Percentiles rank a stretch among this genome's conserved stretches.
These are phyloP conservation scores for Brotula barbata DNA, from an alignment of 2,797 vertebrate species.

Conservation along the genomic window DNA sequence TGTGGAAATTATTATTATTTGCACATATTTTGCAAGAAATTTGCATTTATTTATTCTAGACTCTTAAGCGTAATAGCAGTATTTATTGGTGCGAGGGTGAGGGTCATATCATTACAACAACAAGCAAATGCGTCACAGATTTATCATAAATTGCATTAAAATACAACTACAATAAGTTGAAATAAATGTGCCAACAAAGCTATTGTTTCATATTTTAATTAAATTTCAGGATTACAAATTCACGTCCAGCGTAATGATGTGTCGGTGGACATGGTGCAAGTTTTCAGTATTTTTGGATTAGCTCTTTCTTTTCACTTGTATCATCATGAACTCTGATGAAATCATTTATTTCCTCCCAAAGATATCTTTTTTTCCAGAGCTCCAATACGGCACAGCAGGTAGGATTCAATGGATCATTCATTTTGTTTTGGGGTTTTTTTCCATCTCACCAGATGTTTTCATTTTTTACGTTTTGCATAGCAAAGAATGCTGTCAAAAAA, in stretches of 20 bases:
- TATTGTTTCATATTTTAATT: slow-evolving; percentile 3
- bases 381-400: no score
- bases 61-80: no score
- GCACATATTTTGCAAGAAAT: neutral
- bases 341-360: slow-evolving; percentile 1
- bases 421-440: slow-evolving; percentile 51
- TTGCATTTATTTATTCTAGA: no score
- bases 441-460: slow-evolving; percentile 68
- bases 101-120: no score
- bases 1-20: neutral
- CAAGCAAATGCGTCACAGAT: no score
- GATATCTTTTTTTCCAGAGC: no score
- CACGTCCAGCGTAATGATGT: no score
- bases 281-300: slow-evolving; percentile 1
- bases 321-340: slow-evolving; percentile 15
- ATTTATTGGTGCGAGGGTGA: no score
- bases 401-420: no score
- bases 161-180: neutral
- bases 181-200: slow-evolving; percentile 20
- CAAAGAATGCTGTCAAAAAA: slow-evolving; percentile 58
- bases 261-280: neutral
- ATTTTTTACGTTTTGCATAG: slow-evolving; percentile 67
- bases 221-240: slow-evolving; percentile 1
- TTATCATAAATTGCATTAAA: no score
- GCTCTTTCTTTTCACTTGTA: slow-evolving; percentile 16